phyloP scores from a whole-genome alignment of 2,888 invertebrate genomes.

The Napeogenes inachia region DNA sequence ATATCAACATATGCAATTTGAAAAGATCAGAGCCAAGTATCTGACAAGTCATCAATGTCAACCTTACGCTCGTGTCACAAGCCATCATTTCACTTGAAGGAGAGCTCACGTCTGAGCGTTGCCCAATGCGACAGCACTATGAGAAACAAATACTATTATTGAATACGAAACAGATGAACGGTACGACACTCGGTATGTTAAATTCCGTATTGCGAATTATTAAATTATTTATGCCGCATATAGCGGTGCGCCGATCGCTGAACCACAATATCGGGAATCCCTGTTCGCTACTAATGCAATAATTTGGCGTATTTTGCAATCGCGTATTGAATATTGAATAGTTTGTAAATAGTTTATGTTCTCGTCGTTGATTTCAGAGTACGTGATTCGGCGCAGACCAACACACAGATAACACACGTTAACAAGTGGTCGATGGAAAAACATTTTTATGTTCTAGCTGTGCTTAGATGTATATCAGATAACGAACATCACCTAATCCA shows the following conservation, averaged over 20 bases:
- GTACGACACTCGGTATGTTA: constrained; percentile 75
- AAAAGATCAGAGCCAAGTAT: constrained; percentile 63
- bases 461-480: constrained; percentile 63
- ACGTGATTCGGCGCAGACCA: constrained; percentile 63
- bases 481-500: constrained; percentile 46
- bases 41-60: constrained; percentile 41
- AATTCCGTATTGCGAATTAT: constrained; percentile 78
- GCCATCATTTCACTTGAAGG: constrained; percentile 54
- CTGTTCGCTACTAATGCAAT: constrained; percentile 76
- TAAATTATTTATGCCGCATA: constrained; percentile 78
- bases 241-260: constrained; percentile 70
- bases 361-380: constrained; percentile 67
- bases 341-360: constrained; percentile 76
- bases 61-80: constrained; percentile 55
- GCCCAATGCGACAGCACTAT: constrained; percentile 74
- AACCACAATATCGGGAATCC: constrained; percentile 78
- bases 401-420: constrained; percentile 62
- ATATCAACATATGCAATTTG: constrained; percentile 71
- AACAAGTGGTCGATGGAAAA: constrained; percentile 67
- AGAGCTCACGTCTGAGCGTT: constrained; percentile 55
- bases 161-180: constrained; percentile 75
- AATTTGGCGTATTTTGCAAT: constrained; percentile 78
- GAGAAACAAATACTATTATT: constrained; percentile 77
- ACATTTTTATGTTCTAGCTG: constrained; percentile 62
- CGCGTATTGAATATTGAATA: constrained; percentile 77